These are phyloP conservation scores for Pollenia angustigena DNA, from an alignment of 2,888 invertebrate genomes.

Conservation along the genomic window DNA sequence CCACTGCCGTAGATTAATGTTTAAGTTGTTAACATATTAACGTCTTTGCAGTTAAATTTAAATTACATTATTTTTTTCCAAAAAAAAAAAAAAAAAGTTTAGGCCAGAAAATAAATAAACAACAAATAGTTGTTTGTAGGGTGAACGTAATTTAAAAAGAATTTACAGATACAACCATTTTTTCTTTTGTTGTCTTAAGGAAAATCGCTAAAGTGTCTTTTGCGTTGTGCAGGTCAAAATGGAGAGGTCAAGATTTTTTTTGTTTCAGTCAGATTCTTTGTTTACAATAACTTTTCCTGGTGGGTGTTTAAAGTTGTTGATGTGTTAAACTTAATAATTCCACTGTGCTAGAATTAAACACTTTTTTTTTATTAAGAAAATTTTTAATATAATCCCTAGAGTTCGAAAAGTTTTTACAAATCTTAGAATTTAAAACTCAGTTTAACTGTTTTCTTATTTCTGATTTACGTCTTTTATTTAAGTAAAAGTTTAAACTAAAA, in stretches of 20 bases:
- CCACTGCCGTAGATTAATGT: conserved; percentile 62
- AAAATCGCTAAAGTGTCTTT: background rate
- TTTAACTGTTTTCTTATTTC: too few relatives aligned
- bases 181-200: background rate
- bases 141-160: conserved; percentile 26
- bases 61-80: conserved; percentile 49
- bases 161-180: conserved; percentile 26
- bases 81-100: conserved; percentile 28
- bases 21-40: conserved; percentile 70
- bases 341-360: too few relatives aligned
- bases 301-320: conserved; percentile 60
- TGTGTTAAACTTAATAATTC: too few relatives aligned
- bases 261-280: background rate
- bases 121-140: conserved; percentile 5
- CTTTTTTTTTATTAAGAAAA: too few relatives aligned
- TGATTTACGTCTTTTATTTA: too few relatives aligned
- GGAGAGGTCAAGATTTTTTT: background rate
- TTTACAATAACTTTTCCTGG: background rate
- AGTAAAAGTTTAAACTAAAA: too few relatives aligned
- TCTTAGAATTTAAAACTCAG: too few relatives aligned
- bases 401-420: too few relatives aligned
- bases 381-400: too few relatives aligned
- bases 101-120: conserved; percentile 34
- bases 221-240: background rate
- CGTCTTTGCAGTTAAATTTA: conserved; percentile 66